Percentiles rank a stretch among this genome's conserved stretches.
Evolutionary conservation across 2,888 invertebrate genomes (phyloP).

Genomic region (Willowsia nigromaculata): DNA sequence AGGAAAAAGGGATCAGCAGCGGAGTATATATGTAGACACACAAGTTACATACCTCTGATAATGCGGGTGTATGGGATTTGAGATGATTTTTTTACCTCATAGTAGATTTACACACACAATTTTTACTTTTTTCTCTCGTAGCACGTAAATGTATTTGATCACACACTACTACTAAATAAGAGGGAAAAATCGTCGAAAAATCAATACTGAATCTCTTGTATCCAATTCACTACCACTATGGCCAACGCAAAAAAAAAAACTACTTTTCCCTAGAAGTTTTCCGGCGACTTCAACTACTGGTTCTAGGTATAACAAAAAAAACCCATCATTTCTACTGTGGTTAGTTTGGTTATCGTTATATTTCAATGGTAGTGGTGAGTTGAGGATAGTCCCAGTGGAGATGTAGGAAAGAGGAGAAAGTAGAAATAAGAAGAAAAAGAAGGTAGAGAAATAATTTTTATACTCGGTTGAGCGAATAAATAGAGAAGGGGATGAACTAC

Average conservation of each 20-base stretch:
- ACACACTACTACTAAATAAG: slow-evolving; percentile 26
- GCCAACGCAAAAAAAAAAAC: background rate
- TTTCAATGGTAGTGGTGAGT: slow-evolving; percentile 22
- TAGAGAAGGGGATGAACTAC: slow-evolving; percentile 63
- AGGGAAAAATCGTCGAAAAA: slow-evolving; percentile 6
- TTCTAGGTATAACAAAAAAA: background rate
- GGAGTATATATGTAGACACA: background rate
- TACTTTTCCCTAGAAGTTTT: slow-evolving; percentile 49
- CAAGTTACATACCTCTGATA: background rate
- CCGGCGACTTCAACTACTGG: background rate
- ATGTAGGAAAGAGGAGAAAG: slow-evolving; percentile 41
- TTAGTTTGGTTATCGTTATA: slow-evolving; percentile 35
- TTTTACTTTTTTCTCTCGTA: background rate
- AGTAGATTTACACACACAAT: slow-evolving; percentile 10
- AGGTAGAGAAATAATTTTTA: slow-evolving; percentile 75
- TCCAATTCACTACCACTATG: background rate
- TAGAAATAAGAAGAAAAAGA: slow-evolving; percentile 21
- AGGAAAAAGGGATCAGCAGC: slow-evolving; percentile 36
- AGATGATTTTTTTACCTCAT: slow-evolving; percentile 14
- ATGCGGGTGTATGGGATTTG: slow-evolving; percentile 58
- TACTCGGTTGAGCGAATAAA: slow-evolving; percentile 71
- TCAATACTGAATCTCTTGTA: slow-evolving; percentile 51
- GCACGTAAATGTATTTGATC: slow-evolving; percentile 44
- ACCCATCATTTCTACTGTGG: slow-evolving; percentile 53
- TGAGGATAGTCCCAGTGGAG: slow-evolving; percentile 55